These are phyloP conservation scores for Chionis minor DNA, from an alignment of 2,113 vertebrate species.

Conservation along the genomic window DNA sequence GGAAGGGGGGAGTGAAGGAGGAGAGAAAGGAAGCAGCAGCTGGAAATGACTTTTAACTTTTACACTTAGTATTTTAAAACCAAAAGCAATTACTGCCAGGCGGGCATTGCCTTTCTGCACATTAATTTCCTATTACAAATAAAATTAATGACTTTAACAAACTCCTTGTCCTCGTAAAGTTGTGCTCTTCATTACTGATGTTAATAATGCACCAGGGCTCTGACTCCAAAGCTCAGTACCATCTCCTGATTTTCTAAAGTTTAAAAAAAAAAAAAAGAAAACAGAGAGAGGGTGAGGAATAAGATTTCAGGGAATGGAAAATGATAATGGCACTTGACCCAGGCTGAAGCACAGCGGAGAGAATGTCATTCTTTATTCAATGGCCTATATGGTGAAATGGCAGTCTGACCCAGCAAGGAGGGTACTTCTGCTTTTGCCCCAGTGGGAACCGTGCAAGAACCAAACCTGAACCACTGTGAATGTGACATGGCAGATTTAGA, in stretches of 20 bases:
- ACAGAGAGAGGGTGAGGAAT: background rate
- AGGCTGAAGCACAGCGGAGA: background rate
- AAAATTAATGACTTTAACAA: constrained; percentile 74
- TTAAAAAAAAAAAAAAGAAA: background rate
- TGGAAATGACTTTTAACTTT: constrained; percentile 24
- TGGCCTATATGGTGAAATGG: background rate
- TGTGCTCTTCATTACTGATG: constrained; percentile 60
- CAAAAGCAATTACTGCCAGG: constrained; percentile 51
- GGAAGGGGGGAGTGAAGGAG: background rate
- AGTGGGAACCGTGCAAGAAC: background rate
- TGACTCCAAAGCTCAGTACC: background rate
- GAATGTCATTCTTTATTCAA: background rate
- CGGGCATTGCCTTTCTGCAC: constrained; percentile 43
- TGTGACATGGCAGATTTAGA: background rate
- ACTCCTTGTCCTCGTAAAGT: constrained; percentile 50
- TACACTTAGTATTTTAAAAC: constrained; percentile 11
- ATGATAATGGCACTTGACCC: background rate
- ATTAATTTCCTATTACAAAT: constrained; percentile 71
- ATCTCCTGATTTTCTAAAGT: background rate
- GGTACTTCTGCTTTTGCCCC: background rate
- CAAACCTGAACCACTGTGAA: background rate
- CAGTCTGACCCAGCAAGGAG: background rate
- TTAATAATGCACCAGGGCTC: constrained; percentile 31
- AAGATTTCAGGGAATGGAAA: background rate
- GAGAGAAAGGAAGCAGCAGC: background rate